Conservation (phyloP, 1,140 invertebrate species). For the Calliopsis andreniformis region DNA sequence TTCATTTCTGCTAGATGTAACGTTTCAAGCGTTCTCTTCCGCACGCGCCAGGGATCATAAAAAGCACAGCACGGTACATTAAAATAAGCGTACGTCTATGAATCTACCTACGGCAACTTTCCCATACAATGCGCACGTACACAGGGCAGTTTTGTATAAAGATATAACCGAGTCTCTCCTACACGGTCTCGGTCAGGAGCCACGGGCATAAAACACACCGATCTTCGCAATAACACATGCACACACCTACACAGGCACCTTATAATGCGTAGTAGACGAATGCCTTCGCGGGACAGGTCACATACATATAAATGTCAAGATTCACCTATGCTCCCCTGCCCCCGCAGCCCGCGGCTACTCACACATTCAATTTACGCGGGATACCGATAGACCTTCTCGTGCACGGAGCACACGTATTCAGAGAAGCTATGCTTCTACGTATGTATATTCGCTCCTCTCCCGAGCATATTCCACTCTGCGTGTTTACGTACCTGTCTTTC, state of each 20-base stretch:
- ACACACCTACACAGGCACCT: slow-evolving; percentile 13
- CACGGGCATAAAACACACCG: slow-evolving; percentile 38
- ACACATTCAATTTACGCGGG: slow-evolving; percentile 44
- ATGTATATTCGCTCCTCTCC: slow-evolving; percentile 19
- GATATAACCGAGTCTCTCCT: slow-evolving; percentile 9
- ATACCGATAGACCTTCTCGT: slow-evolving; percentile 19
- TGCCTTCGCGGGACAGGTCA: slow-evolving; percentile 43
- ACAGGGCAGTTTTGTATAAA: background rate
- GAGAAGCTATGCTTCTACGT: slow-evolving; percentile 17
- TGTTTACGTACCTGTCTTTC: slow-evolving; percentile 35
- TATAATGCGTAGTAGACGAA: slow-evolving; percentile 47
- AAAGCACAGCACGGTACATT: background rate
- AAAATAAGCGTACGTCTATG: slow-evolving; percentile 19
- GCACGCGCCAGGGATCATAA: background rate
- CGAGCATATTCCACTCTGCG: slow-evolving; percentile 33
- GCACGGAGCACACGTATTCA: slow-evolving; percentile 27
- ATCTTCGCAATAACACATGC: slow-evolving; percentile 30
- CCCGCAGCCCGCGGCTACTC: slow-evolving; percentile 8
- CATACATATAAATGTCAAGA: slow-evolving; percentile 53
- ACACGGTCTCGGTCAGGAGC: slow-evolving; percentile 25
- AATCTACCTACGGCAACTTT: slow-evolving; percentile 30
- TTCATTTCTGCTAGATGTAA: background rate
- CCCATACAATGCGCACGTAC: slow-evolving; percentile 27
- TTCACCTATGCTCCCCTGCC: slow-evolving; percentile 33
- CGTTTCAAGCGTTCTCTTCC: background rate